Conservation (phyloP, 2,888 invertebrate species). For the Sympetrum striolatum region DNA sequence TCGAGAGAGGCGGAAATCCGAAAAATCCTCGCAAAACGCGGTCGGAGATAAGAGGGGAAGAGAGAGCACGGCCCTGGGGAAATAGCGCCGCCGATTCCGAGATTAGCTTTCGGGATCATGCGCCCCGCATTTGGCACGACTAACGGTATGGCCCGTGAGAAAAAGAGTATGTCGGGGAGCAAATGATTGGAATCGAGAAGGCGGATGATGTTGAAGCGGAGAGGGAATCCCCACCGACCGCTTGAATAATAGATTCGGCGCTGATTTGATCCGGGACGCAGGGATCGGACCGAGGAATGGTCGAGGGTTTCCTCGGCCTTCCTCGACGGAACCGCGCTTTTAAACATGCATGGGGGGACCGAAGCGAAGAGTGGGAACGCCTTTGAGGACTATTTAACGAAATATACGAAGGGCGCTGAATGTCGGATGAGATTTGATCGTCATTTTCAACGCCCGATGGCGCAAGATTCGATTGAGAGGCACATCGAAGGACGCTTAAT, state of each 20-base stretch:
- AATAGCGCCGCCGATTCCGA: neutral
- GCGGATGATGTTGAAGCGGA: neutral
- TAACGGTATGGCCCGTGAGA: neutral
- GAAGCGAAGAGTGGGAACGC: neutral
- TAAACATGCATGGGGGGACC: neutral
- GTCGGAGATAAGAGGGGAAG: too few species aligned
- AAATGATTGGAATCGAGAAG: neutral
- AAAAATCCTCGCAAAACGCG: too few species aligned
- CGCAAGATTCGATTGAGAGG: too few species aligned
- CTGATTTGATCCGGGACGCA: conserved; percentile 35
- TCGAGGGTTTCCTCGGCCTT: neutral
- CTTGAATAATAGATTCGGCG: conserved; percentile 28
- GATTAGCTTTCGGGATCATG: neutral
- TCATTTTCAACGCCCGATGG: neutral
- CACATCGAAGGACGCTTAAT: too few species aligned
- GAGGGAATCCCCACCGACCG: neutral
- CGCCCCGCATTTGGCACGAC: neutral
- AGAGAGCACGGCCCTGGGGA: neutral
- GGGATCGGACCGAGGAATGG: neutral
- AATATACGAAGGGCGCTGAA: neutral
- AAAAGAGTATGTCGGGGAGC: neutral
- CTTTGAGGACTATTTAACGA: conserved; percentile 7
- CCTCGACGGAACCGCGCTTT: neutral
- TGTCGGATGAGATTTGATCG: neutral
- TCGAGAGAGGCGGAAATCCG: too few species aligned